phyloP scores from a whole-genome alignment of 2,113 vertebrate genomes.

The Nycticryphes semicollaris region DNA sequence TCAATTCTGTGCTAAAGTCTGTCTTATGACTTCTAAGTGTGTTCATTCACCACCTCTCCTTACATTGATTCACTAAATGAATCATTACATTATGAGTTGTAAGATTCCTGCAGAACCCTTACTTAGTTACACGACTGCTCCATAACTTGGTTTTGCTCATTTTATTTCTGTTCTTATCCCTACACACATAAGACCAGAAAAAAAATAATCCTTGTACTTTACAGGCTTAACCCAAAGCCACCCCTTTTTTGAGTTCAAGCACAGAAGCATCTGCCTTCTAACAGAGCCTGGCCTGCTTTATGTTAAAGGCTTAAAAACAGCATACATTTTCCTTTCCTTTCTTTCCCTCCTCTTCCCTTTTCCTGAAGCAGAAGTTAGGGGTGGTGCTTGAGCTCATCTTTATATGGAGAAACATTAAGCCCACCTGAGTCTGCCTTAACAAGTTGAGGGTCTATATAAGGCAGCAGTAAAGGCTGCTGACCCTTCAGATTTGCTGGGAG shows the following conservation, averaged over 20 bases:
- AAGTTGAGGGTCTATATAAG: background rate
- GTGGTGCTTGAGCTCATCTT: background rate
- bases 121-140: accelerated
- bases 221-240: background rate
- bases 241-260: background rate
- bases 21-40: background rate
- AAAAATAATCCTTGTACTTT: background rate
- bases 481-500: background rate
- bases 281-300: background rate
- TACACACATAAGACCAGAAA: accelerated
- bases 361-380: background rate
- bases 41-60: background rate
- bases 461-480: accelerated
- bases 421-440: background rate
- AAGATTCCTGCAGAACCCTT: background rate
- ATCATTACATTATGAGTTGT: background rate
- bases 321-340: accelerated
- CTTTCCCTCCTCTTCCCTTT: background rate
- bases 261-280: background rate
- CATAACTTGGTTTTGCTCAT: background rate
- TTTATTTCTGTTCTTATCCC: background rate
- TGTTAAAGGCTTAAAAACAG: background rate
- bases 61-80: accelerated
- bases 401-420: background rate
- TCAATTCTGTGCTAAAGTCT: background rate